Evolutionary conservation across 2,888 invertebrate genomes (phyloP), one percentile per base, ranked within the genome.

Genomic region (Eristalinus sepulchralis): DNA sequence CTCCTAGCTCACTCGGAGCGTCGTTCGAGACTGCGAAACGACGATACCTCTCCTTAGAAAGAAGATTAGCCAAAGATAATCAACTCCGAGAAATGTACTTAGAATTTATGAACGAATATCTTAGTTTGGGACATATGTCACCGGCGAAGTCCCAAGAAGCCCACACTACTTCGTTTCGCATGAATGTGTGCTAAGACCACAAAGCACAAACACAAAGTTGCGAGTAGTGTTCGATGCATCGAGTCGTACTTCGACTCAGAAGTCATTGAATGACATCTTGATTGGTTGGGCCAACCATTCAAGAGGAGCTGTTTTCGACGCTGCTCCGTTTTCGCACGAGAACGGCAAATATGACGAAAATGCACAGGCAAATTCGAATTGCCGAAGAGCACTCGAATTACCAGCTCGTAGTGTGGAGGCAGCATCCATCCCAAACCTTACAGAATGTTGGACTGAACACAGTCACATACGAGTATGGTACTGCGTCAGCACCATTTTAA

Each of bases 1-100:
- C 80, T 22, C 75, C 66, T 47, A 83, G 63, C 10, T 59, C 59
- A 11, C 66, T 86, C 20, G 81, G 80, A 57, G 34, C 68, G 10
- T 88, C 85, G 53, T 66, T 27, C 27, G 27, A 27, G 27, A 3
- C 27, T 27, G 27, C 27, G 5, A 20, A n/a, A n/a, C 24, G n/a
- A 24, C 17, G 20, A 10, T 20, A n/a, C 17, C 1, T 34, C 1
- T n/a, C 4, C 11, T 9, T 62, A 9, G 22, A 33, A 10, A 34
- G 34, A 22, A 59, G 27, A 11, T 22, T 59, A 11, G 1, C 6
- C 2, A 39, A 39, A 8, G 39, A 39, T 39, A n/a, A 39, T n/a
- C 1, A 39, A 39, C 8, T 39, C 39, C 11, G 39, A 39, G n/a
- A 10, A 39, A 39, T 84, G 2, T 39, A 39, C 8, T 39, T 39